Percentiles rank a stretch among this genome's conserved stretches.
Evolutionary conservation across 2,888 invertebrate species (phyloP).

Genomic region (Caenorhabditis auriculariae): DNA sequence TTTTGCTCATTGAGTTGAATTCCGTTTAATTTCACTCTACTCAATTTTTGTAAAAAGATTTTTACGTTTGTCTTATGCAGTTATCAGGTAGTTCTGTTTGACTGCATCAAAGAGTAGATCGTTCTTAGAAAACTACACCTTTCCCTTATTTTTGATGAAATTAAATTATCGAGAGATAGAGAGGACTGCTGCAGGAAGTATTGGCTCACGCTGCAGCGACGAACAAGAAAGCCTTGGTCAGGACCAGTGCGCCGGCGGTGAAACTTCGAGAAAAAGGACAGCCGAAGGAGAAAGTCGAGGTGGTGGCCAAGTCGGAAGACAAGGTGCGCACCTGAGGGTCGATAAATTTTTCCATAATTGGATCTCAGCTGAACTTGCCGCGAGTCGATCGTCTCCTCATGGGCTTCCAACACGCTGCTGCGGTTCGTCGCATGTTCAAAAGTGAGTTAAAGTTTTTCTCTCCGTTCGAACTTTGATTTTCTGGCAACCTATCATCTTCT

Average conservation of each 20-base stretch:
- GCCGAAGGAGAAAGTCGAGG: slow-evolving; percentile 11
- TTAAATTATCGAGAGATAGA: too few species aligned
- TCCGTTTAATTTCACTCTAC: too few species aligned
- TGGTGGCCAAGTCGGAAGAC: slow-evolving; percentile 23
- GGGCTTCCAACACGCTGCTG: slow-evolving; percentile 20
- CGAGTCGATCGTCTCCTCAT: slow-evolving; percentile 20
- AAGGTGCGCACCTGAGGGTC: not conserved
- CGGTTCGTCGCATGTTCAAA: slow-evolving; percentile 6
- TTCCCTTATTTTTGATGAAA: too few species aligned
- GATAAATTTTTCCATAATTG: not conserved
- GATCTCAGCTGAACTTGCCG: slow-evolving; percentile 13
- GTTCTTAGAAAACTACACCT: too few species aligned
- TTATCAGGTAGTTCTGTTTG: too few species aligned
- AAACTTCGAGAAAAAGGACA: slow-evolving; percentile 13
- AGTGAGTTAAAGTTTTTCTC: slow-evolving; percentile 1
- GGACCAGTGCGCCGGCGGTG: slow-evolving; percentile 22
- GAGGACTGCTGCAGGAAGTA: slow-evolving; percentile 10
- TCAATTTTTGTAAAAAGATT: too few species aligned
- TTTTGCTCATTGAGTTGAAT: too few species aligned
- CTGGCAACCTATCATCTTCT: slow-evolving; percentile 8
- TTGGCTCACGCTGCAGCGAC: slow-evolving; percentile 11
- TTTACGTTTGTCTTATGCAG: too few species aligned
- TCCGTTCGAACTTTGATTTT: not conserved
- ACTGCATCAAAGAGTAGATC: too few species aligned
- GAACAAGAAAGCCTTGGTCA: slow-evolving; percentile 14